Base-by-base conservation (phyloP, 2,113 vertebrate species). In the Rhea pennata region DNA sequence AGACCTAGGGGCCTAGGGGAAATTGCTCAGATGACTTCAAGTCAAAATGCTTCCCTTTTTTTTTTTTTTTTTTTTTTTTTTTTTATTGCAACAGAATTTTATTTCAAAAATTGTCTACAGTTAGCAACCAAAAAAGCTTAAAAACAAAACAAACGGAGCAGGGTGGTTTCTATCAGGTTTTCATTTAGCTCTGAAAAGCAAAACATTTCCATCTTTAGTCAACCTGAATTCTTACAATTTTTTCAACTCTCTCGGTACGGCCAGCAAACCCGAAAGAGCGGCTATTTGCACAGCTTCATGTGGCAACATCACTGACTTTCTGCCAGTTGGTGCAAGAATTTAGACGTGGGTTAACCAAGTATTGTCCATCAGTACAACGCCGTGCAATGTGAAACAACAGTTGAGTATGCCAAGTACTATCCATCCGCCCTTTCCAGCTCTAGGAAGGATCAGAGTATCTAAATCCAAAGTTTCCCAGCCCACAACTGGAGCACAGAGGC, bases 391-490 rank as follows among this genome's bases (percentile, higher is more conserved):
- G 31, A 4, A 15, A 24, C 64, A 94, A 23, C 74, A 70, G 17
- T 2, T 6, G 50, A 67, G 67, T 76, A 76, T 48, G 58, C 22
- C 67, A 24, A 26, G 22, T 13, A 21, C 53, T 27, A 54, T 90
- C 59, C 53, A 67, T 51, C 70, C 91, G 72, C 54, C 78, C 85
- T 88, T 93, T 66, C 40, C 64, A 76, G 87, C 79, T 90, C 61
- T 19, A 58, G 75, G 15, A 80, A 70, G 44, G 58, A 71, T 70
- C 4, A 1, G 50, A 39, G 27, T 90, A 74, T 33, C 91, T 54
- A 83, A 91, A 96, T 66, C 72, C 90, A 94, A 87, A 91, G 74
- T 92, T 95, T 80, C 75, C 87, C 79, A 93, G 91, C 40, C 64
- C 0, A 1, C 65, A 64, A 61, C 81, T 87, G 84, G 51, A 88